Evolutionary conservation across 2,888 invertebrate genomes (phyloP).

Genomic region (Linnaemya vulpina): DNA sequence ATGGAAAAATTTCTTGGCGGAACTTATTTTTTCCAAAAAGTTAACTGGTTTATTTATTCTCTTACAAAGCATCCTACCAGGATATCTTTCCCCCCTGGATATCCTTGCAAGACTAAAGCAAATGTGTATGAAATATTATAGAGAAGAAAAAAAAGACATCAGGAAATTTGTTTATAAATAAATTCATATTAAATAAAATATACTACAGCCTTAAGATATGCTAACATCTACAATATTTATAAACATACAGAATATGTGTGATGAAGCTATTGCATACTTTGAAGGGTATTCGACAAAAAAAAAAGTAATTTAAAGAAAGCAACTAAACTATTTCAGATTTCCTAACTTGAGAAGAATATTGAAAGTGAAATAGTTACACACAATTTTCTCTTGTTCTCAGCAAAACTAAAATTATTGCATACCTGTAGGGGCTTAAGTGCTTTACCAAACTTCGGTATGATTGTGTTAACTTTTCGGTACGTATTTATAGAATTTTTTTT

Average conservation of each 20-base stretch:
- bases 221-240: slow-evolving; percentile 58
- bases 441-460: too few species aligned
- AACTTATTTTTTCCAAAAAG: not conserved
- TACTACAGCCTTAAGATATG: slow-evolving; percentile 64
- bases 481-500: too few species aligned
- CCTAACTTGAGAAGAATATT: not conserved
- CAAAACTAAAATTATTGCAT: slow-evolving; percentile 56
- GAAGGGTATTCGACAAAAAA: not conserved
- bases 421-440: slow-evolving; percentile 46
- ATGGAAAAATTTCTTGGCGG: not conserved
- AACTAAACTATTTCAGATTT: slow-evolving; percentile 21
- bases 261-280: slow-evolving; percentile 55
- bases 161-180: slow-evolving; percentile 64
- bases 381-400: too few species aligned
- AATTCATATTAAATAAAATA: slow-evolving; percentile 61
- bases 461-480: too few species aligned
- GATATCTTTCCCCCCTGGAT: not conserved
- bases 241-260: slow-evolving; percentile 33
- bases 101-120: slow-evolving; percentile 10
- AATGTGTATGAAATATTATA: slow-evolving; percentile 28
- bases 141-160: too few species aligned
- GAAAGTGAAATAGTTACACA: not conserved
- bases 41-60: not conserved
- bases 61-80: not conserved
- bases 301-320: not conserved